Conservation (phyloP, 1,140 invertebrate genomes). For the Rhynchophorus ferrugineus region DNA sequence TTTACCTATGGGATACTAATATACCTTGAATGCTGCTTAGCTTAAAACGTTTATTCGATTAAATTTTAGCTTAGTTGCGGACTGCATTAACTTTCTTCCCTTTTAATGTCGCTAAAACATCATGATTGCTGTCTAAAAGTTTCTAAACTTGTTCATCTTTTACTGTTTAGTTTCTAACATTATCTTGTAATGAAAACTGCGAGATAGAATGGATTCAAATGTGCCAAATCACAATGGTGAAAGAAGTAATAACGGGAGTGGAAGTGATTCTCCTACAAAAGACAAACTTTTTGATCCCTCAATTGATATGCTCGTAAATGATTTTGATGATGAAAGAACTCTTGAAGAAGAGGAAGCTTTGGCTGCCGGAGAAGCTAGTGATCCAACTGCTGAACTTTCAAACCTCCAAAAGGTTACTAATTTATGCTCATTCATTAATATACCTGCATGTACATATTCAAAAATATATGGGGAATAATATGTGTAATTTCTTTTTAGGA, state of each 20-base stretch:
- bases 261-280: conserved; percentile 31
- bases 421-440: neutral
- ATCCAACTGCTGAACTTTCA: conserved; percentile 79
- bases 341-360: conserved; percentile 93
- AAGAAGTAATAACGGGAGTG: conserved; percentile 21
- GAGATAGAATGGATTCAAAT: conserved; percentile 33
- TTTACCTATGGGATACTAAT: too few relatives aligned
- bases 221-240: conserved; percentile 27
- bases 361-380: conserved; percentile 70
- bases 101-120: too few relatives aligned
- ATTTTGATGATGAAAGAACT: conserved; percentile 94
- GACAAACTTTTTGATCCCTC: conserved; percentile 53
- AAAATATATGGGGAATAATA: conserved; percentile 3
- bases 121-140: too few relatives aligned
- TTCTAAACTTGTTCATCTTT: too few relatives aligned
- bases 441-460: too few relatives aligned
- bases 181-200: conserved; percentile 22
- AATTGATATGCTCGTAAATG: conserved; percentile 90
- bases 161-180: too few relatives aligned
- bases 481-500: conserved; percentile 41
- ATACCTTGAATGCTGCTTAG: too few relatives aligned
- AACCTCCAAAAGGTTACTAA: conserved; percentile 73
- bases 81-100: too few relatives aligned
- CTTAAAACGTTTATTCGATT: too few relatives aligned
- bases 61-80: too few relatives aligned